Evolutionary conservation across 2,797 vertebrate species (phyloP).

Genomic region (Rhynchonycteris naso): DNA sequence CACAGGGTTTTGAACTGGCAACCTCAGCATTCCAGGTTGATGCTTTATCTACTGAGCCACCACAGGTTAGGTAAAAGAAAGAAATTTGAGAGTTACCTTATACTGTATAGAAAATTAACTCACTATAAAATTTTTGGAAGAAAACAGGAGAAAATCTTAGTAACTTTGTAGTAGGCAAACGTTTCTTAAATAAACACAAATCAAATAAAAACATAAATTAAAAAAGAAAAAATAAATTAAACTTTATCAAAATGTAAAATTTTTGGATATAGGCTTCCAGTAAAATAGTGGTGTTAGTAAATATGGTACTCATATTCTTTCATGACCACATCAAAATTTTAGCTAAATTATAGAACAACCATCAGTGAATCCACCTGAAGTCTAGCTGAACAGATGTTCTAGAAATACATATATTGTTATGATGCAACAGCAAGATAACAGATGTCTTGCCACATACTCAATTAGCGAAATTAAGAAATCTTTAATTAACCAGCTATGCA

Average conservation of each 20-base stretch:
- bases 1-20: too few species aligned
- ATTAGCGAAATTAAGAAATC: too few species aligned
- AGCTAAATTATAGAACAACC: not conserved
- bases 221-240: not conserved
- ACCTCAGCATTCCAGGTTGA: too few species aligned
- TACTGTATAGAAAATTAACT: not conserved
- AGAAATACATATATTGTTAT: not conserved
- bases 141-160: not conserved
- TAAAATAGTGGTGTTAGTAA: not conserved
- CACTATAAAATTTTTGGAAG: not conserved
- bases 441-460: too few species aligned
- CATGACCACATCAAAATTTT: not conserved
- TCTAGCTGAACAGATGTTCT: not conserved
- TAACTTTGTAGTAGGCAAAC: not conserved
- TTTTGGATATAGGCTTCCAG: not conserved
- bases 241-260: not conserved
- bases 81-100: not conserved
- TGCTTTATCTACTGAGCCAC: too few species aligned
- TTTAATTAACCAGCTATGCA: too few species aligned
- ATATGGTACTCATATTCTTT: too few species aligned
- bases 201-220: not conserved
- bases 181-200: not conserved
- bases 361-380: not conserved
- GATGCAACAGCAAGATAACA: too few species aligned
- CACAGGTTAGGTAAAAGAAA: not conserved